Conservation (phyloP, 53 echinoderm and acorn worm genomes). For the Paracentrotus lividus region DNA sequence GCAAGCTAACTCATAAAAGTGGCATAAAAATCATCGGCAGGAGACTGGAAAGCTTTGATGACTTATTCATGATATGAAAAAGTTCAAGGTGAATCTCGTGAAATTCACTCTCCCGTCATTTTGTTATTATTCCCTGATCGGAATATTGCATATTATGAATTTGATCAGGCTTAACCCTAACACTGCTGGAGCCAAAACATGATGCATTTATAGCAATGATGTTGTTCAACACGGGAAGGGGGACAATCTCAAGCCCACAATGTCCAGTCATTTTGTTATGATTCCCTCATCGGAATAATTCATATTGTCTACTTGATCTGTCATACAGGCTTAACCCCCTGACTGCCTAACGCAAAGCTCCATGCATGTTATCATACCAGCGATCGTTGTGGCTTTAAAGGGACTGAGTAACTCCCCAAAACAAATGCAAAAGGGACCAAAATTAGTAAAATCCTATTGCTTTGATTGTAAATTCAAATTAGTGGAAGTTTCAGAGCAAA, state of each 20-base stretch:
- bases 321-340: background rate
- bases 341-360: too few species aligned
- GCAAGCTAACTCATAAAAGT: constrained; percentile 42
- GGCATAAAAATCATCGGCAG: constrained; percentile 6
- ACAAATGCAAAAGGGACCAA: too few species aligned
- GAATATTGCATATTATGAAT: constrained; percentile 17
- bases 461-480: too few species aligned
- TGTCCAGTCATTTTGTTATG: background rate
- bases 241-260: too few species aligned
- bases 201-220: too few species aligned
- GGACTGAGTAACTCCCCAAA: too few species aligned
- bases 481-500: too few species aligned
- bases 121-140: background rate
- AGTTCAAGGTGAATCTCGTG: constrained; percentile 51
- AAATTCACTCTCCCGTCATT: constrained; percentile 44
- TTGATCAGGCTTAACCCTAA: background rate
- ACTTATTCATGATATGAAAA: constrained; percentile 46
- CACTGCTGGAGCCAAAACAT: too few species aligned
- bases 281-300: constrained; percentile 7
- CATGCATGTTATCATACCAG: too few species aligned
- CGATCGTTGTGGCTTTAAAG: too few species aligned
- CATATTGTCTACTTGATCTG: background rate
- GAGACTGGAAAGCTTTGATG: constrained; percentile 14
- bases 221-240: too few species aligned
- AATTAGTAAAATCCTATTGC: too few species aligned